A percentile compares a stretch with the other conserved stretches of the same genome.
Evolutionary conservation across 2,888 invertebrate species (phyloP).

Genomic region (Tipula helvola): DNA sequence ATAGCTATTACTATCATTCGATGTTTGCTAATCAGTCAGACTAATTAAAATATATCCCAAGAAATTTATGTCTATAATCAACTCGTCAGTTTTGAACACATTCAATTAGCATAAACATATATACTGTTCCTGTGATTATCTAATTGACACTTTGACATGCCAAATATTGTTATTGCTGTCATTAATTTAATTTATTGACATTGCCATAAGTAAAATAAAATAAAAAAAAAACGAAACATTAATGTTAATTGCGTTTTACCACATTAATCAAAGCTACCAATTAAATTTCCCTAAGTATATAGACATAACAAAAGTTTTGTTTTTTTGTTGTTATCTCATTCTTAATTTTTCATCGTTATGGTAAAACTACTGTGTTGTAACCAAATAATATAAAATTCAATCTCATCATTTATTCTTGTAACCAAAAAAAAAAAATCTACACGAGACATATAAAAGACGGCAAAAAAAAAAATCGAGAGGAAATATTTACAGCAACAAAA

Average conservation of each 20-base stretch:
- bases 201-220: background rate
- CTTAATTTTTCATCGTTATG: background rate
- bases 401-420: background rate
- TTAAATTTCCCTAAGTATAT: background rate
- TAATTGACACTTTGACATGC: slow-evolving; percentile 4
- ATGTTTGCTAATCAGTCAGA: background rate
- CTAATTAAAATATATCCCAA: background rate
- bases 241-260: slow-evolving; percentile 4
- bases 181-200: background rate
- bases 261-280: background rate
- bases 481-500: background rate
- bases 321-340: background rate
- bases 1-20: too few relatives aligned
- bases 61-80: background rate
- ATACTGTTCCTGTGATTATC: background rate
- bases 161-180: background rate
- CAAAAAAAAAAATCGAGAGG: background rate
- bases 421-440: background rate
- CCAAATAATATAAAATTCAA: slow-evolving; percentile 4
- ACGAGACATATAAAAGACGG: background rate
- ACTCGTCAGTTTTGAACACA: background rate
- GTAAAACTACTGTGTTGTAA: background rate
- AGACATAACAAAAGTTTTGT: background rate
- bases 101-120: background rate
- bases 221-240: background rate